Conservation (phyloP, 2,797 vertebrate genomes). For the Phoxinus dragarum region DNA sequence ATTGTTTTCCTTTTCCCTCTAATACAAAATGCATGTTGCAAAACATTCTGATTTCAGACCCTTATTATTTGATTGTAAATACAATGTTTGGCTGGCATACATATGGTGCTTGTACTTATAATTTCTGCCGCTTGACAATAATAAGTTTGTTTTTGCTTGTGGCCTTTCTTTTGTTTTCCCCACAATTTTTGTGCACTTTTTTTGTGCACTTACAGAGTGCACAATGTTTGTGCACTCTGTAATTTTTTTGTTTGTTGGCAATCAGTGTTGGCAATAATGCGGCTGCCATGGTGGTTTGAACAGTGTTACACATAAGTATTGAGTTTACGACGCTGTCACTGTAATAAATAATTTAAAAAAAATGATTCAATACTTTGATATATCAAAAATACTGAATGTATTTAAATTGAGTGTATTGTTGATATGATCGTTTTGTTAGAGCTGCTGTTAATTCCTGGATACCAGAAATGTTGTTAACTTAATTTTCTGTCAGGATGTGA, state of each 20-base stretch:
- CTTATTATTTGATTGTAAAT: slow-evolving; percentile 25
- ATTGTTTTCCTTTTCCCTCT: neutral
- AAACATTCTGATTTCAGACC: neutral
- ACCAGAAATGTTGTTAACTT: neutral
- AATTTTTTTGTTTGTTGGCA: neutral
- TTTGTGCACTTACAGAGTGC: no score
- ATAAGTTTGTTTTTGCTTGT: neutral
- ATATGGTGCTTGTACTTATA: slow-evolving; percentile 3
- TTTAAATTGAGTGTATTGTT: neutral
- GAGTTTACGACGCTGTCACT: neutral
- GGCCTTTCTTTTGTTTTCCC: neutral
- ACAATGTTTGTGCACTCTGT: neutral
- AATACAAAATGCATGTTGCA: slow-evolving; percentile 1
- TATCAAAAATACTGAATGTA: neutral
- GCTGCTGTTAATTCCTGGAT: neutral
- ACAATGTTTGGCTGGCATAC: slow-evolving; percentile 22
- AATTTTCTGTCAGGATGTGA: neutral
- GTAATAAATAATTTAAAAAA: neutral
- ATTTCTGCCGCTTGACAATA: slow-evolving; percentile 1
- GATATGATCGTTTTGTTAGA: neutral
- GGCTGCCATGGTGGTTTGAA: neutral
- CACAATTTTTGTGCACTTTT: neutral
- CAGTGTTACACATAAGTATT: neutral
- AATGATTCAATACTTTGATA: neutral
- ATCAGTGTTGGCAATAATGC: neutral